These are phyloP conservation scores for Harpagus bidentatus DNA, from an alignment of 2,113 vertebrate genomes.

Conservation along the genomic window DNA sequence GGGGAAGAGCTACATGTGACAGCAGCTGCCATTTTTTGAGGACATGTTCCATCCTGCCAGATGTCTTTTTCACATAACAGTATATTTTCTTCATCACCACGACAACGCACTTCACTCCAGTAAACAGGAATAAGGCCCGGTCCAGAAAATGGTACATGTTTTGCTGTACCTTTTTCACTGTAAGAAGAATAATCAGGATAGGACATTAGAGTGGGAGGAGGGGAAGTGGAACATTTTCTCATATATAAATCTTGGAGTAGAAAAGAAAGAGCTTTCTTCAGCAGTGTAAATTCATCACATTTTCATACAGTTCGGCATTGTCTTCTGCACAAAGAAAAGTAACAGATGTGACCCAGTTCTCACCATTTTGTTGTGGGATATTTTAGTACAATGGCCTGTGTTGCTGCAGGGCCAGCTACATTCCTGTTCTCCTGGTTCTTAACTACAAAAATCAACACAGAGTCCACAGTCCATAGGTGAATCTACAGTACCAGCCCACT, in stretches of 20 bases:
- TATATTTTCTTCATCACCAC: constrained; percentile 83
- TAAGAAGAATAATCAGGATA: not conserved
- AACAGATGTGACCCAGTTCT: constrained; percentile 54
- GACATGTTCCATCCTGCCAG: constrained; percentile 80
- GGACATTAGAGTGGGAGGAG: not conserved
- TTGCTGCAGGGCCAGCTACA: not conserved
- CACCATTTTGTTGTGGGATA: not conserved
- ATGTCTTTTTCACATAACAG: constrained; percentile 80
- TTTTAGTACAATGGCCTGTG: not conserved
- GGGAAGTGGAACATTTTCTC: not conserved
- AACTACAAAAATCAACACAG: not conserved
- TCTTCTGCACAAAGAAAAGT: constrained; percentile 18
- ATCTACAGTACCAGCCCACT: not conserved
- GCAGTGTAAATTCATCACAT: not conserved
- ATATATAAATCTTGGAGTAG: not conserved
- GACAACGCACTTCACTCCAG: constrained; percentile 83
- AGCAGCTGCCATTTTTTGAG: constrained; percentile 77
- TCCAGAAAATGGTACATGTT: constrained; percentile 70
- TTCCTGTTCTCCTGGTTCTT: not conserved
- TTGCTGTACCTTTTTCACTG: constrained; percentile 81
- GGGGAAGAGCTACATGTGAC: constrained; percentile 79
- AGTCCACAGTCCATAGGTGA: not conserved
- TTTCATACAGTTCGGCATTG: constrained; percentile 31
- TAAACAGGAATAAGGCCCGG: constrained; percentile 74
- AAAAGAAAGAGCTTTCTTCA: constrained; percentile 3